Evolutionary conservation across 1,140 invertebrate species (phyloP).

Genomic region (Papilio dardanus): DNA sequence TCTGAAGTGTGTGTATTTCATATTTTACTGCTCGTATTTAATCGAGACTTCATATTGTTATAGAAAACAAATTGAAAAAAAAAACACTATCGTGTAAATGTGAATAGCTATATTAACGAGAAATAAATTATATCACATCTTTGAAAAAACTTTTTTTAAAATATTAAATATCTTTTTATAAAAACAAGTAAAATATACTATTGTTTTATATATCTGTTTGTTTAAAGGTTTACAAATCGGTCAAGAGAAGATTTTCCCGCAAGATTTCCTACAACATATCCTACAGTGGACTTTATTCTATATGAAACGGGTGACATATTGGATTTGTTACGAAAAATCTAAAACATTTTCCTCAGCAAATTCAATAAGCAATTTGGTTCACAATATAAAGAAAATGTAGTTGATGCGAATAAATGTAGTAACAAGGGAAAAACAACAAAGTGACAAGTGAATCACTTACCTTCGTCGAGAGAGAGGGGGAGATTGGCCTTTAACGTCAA

Average conservation of each 20-base stretch:
- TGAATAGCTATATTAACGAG: too few species aligned
- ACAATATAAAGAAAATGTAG: slow-evolving; percentile 31
- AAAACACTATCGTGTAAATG: too few species aligned
- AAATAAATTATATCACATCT: too few species aligned
- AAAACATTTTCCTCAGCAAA: slow-evolving; percentile 39
- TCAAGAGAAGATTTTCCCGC: slow-evolving; percentile 14
- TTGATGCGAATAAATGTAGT: slow-evolving; percentile 34
- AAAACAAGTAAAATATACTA: neutral
- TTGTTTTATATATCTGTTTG: neutral
- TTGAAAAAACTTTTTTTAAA: too few species aligned
- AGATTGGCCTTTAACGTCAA: slow-evolving; percentile 58
- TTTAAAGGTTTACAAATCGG: slow-evolving; percentile 19
- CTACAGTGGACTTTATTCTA: slow-evolving; percentile 26
- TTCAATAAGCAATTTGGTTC: slow-evolving; percentile 34
- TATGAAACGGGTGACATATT: slow-evolving; percentile 55
- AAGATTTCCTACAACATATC: slow-evolving; percentile 25
- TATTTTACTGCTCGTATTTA: neutral
- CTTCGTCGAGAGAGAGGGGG: slow-evolving; percentile 43
- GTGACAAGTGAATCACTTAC: slow-evolving; percentile 49
- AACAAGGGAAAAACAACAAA: slow-evolving; percentile 37
- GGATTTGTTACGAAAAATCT: slow-evolving; percentile 53
- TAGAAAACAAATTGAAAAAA: too few species aligned
- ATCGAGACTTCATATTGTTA: too few species aligned
- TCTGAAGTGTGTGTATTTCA: neutral
- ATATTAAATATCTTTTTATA: slow-evolving; percentile 16